Percentiles rank a stretch among this genome's conserved stretches.
These are phyloP conservation scores for Paguma larvata DNA, from an alignment of 2,797 vertebrate genomes.

Conservation along the genomic window DNA sequence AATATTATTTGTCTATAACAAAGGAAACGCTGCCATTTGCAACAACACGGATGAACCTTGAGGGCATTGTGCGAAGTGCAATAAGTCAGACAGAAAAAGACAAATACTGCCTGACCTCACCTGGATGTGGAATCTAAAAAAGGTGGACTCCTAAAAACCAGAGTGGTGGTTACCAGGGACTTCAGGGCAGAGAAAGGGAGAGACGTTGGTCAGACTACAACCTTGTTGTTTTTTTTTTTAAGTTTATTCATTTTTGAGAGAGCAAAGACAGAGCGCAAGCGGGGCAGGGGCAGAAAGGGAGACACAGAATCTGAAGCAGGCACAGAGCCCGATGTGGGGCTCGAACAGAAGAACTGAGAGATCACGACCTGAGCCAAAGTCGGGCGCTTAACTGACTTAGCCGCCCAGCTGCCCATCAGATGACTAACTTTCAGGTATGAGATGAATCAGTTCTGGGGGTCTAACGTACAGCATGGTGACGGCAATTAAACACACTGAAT, in stretches of 20 bases:
- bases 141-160: not conserved
- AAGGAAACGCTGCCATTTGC: not conserved
- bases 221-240: too few species aligned
- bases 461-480: not conserved
- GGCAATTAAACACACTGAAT: not conserved
- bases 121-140: not conserved
- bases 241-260: too few species aligned
- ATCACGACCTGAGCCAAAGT: too few species aligned
- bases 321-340: too few species aligned
- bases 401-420: not conserved
- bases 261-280: too few species aligned
- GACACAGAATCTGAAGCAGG: too few species aligned
- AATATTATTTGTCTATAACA: not conserved
- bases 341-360: too few species aligned
- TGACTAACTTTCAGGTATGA: not conserved
- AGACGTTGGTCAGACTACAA: not conserved
- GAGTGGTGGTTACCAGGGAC: not conserved
- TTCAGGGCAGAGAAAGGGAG: not conserved
- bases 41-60: not conserved
- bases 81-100: not conserved
- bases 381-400: too few species aligned
- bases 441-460: not conserved
- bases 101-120: not conserved
- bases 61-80: not conserved
- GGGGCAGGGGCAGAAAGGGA: too few species aligned